Conservation (phyloP, 2,888 invertebrate genomes). For the Synanthedon andrenaeformis region DNA sequence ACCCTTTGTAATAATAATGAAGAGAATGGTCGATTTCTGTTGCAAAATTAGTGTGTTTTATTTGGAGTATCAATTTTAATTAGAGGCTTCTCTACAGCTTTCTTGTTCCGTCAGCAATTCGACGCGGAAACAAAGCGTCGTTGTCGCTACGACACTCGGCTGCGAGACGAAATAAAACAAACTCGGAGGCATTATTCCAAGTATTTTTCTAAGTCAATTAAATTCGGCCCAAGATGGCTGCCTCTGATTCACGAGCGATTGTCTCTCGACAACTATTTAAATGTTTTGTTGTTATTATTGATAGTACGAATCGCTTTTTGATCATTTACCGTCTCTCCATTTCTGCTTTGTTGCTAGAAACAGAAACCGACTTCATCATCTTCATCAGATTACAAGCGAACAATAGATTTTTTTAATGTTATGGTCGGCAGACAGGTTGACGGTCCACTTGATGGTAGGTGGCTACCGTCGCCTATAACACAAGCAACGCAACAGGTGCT, state of each 20-base stretch:
- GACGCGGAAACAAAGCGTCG: conserved; percentile 39
- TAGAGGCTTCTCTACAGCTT: conserved; percentile 1
- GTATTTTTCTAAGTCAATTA: conserved; percentile 58
- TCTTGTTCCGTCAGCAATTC: conserved; percentile 5
- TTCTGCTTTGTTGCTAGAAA: too few relatives aligned
- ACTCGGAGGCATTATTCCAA: conserved; percentile 11
- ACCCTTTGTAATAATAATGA: too few relatives aligned
- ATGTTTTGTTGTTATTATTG: conserved; percentile 43
- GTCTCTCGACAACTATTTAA: conserved; percentile 30
- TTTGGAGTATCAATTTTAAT: conserved; percentile 47
- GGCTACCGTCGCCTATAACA: too few relatives aligned
- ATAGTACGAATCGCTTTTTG: conserved; percentile 11
- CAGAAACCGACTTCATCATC: too few relatives aligned
- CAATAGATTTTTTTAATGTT: too few relatives aligned
- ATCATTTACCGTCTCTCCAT: too few relatives aligned
- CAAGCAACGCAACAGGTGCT: too few relatives aligned
- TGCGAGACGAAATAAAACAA: conserved; percentile 1
- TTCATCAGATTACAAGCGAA: too few relatives aligned
- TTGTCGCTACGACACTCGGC: conserved; percentile 10
- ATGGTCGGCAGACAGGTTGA: too few relatives aligned
- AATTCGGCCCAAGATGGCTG: conserved; percentile 40
- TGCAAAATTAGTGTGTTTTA: conserved; percentile 44
- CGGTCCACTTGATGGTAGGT: too few relatives aligned
- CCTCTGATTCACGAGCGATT: conserved; percentile 17
- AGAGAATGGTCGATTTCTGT: conserved; percentile 22